Evolutionary conservation across 2,888 invertebrate species (phyloP), one percentile per base, ranked within the genome.

Genomic region (Aspidiotus destructor): DNA sequence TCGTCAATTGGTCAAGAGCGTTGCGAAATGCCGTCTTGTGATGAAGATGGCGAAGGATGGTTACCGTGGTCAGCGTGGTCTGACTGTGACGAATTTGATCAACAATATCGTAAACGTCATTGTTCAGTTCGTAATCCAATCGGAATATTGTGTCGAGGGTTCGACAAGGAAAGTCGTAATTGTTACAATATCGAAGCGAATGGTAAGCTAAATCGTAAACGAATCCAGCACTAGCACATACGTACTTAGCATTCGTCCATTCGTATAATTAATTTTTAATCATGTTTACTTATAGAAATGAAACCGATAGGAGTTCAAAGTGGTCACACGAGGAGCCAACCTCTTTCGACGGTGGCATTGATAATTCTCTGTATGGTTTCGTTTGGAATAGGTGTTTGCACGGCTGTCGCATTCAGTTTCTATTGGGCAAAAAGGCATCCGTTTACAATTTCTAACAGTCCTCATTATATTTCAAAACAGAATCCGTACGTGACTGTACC

Each of bases 401-500:
- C 75, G 70, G 75, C 78, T n/a, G 75, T 78, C 65, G 70, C 77
- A 61, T 71, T 79, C 70, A 81, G 76, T 70, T 82, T 78, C 75
- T 80, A 74, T 75, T 83, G 82, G 72, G 75, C 76, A 76, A 79
- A 76, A 75, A 76, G 76, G 73, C 75, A 79, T 71, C 79, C 78
- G 69, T 82, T 82, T 42, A 80, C 84, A 52, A 83, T 88, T 6
- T 86, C 88, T 0, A 85, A 88, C 55, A 87, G 88, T 64, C 89
- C 89, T 0, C 89, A 88, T 76, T 92, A 90, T 75, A 88, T 88
- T 73, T 82, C 86, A 0, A 89, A 88, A 75, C 88, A 88, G 75
- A 91, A 91, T 76, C 87, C 89, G 72, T 91, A 91, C 77, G 88
- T 89, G 71, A 86, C 89, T 40, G 86, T 91, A 57, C 91, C 91